Conservation (phyloP, 2,113 vertebrate species). For the Catharus minimus region DNA sequence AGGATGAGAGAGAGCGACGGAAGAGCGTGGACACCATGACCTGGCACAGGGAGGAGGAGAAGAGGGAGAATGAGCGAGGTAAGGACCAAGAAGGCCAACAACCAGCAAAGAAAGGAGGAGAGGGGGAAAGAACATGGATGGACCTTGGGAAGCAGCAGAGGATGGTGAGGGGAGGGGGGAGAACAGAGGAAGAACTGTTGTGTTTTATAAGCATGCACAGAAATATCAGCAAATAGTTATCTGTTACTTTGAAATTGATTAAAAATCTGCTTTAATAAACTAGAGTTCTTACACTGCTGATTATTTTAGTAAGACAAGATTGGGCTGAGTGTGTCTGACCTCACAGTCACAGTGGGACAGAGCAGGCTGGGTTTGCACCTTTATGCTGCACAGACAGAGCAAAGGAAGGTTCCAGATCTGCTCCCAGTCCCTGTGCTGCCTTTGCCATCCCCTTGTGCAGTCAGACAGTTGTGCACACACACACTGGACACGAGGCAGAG, state of each 20-base stretch:
- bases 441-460: background rate
- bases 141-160: background rate
- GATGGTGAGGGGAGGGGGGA: slow-evolving; percentile 27
- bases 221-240: background rate
- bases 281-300: background rate
- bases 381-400: background rate
- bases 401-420: background rate
- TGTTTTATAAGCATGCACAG: background rate
- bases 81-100: slow-evolving; percentile 49
- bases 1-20: slow-evolving; percentile 69
- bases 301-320: background rate
- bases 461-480: background rate
- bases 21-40: slow-evolving; percentile 68
- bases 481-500: background rate
- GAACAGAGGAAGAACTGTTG: background rate
- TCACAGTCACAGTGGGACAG: background rate
- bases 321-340: background rate
- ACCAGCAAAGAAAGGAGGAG: slow-evolving; percentile 41
- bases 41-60: slow-evolving; percentile 68
- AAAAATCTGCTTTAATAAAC: background rate
- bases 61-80: slow-evolving; percentile 70
- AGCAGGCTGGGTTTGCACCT: background rate
- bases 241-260: background rate
- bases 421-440: background rate
- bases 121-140: background rate